Evolutionary conservation across 37 sponge, comb jelly and placozoan species (phyloP), one percentile per base, ranked within the genome.

Genomic region (Hexactinellida sp.): DNA sequence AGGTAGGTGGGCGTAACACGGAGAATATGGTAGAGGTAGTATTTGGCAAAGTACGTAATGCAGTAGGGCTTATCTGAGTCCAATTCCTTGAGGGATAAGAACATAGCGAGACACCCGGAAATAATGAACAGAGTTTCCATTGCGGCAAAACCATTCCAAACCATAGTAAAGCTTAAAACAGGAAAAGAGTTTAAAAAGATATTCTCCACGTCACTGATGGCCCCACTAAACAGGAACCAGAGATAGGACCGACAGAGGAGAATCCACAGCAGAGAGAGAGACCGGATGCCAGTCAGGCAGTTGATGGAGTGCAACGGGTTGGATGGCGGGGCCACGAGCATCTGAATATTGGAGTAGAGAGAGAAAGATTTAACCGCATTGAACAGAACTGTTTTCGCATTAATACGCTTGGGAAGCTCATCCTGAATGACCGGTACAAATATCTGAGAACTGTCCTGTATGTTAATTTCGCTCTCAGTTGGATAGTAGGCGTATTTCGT

Each of bases 1-100:
- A 87, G 86, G 55, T 91, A 92, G 7, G 89, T 47, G 30, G 92
- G 92, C 23, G 92, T 91, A 41, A 94, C 82, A n/a, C 95, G 90
- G 0, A 95, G 87, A 63, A 90, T 82, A 19, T 93, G 92, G 47
- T 95, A 93, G 36, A 93, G 23, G 54, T 95, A 95, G 83, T 86
- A 95, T 0, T 30, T 54, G 5, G 93, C 24, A 0, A 91, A 34
- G 35, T 25, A 63, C 28, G 5, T 63, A 32, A 63, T 7, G 5
- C 5, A 63, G 13, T 28, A 21, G 3, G 76, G 52, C 52, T 47
- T 63, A 63, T 63, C 28, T 3, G 1, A 21, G 3, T 63, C 34
- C 76, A 63, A 63, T n/a, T 63, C 28, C 13, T 63, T 63, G 76
- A 63, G 30, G 13, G 76, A 63, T 10, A 25, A 25, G 30, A 25